Conservation (phyloP, 2,113 vertebrate genomes). For the Ceyx melanurus region DNA sequence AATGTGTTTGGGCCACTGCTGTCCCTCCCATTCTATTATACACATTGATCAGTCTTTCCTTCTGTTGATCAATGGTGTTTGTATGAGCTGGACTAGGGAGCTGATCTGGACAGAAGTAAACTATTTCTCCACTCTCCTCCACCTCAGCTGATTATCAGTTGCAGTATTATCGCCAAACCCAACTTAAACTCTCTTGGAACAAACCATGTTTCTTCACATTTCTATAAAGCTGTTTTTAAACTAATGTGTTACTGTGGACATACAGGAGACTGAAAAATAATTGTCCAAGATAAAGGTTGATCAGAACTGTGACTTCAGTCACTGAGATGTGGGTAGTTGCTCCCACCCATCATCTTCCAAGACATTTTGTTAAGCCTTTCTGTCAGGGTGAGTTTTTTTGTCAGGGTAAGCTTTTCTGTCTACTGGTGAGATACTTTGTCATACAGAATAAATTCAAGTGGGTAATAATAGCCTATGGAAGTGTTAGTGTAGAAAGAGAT, state of each 20-base stretch:
- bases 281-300: neutral
- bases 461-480: neutral
- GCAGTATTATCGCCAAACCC: too few relatives aligned
- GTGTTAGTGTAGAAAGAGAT: neutral
- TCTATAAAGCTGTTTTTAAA: neutral
- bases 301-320: neutral
- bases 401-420: neutral
- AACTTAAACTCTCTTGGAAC: neutral
- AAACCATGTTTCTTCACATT: neutral
- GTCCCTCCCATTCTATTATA: too few relatives aligned
- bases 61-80: too few relatives aligned
- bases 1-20: too few relatives aligned
- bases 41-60: too few relatives aligned
- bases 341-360: rapidly evolving
- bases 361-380: neutral
- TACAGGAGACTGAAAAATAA: neutral
- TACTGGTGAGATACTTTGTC: neutral
- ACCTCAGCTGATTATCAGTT: too few relatives aligned
- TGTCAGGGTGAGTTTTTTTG: neutral
- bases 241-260: neutral
- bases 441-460: neutral
- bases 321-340: neutral
- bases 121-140: too few relatives aligned
- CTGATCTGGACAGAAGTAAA: too few relatives aligned
- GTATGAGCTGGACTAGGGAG: too few relatives aligned